Conservation (phyloP, 2,888 invertebrate genomes). For the Catocala fraxini region DNA sequence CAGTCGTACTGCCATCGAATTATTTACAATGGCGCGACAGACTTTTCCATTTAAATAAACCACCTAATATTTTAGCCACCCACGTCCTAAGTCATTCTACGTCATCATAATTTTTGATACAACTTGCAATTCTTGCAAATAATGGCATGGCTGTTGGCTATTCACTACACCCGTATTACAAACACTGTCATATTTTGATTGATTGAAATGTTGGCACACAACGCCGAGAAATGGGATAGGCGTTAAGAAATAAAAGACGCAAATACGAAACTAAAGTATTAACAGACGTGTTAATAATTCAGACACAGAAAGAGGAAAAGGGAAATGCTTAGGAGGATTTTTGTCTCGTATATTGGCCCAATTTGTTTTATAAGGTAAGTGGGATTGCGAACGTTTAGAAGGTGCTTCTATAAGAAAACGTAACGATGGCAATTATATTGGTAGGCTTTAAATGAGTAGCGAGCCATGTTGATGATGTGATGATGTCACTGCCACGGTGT, state of each 20-base stretch:
- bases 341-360: constrained; percentile 33
- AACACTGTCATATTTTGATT: constrained; percentile 47
- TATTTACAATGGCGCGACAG: too few relatives aligned
- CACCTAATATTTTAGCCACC: constrained; percentile 7
- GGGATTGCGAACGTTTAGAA: not conserved
- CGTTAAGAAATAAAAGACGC: constrained; percentile 36
- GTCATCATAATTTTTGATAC: constrained; percentile 38
- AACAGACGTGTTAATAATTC: constrained; percentile 20
- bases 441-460: too few relatives aligned
- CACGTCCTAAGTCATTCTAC: constrained; percentile 9
- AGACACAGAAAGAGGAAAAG: constrained; percentile 5
- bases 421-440: not conserved
- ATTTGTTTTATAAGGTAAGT: constrained; percentile 35
- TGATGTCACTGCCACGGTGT: too few relatives aligned
- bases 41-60: not conserved
- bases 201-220: constrained; percentile 46
- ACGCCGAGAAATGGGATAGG: constrained; percentile 36
- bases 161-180: constrained; percentile 26
- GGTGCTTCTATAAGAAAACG: not conserved
- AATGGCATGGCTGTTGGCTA: constrained; percentile 24
- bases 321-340: constrained; percentile 16
- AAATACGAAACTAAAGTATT: constrained; percentile 28
- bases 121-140: constrained; percentile 36
- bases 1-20: too few relatives aligned
- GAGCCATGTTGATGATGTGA: too few relatives aligned